Percentiles rank a stretch among this genome's conserved stretches.
phyloP scores from a whole-genome alignment of 1,140 invertebrate species.

The Laupala kohalensis region DNA sequence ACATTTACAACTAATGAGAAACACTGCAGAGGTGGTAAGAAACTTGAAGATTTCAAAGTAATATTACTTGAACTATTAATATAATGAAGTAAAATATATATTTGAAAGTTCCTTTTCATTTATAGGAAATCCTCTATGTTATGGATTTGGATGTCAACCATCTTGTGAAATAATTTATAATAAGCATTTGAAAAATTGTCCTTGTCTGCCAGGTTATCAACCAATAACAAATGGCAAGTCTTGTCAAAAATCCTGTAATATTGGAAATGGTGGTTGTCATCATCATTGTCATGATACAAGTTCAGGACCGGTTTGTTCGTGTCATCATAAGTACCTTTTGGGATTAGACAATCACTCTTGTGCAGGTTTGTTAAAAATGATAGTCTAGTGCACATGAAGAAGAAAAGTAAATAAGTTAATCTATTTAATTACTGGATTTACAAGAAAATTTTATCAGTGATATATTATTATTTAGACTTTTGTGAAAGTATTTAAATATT shows the following conservation, averaged over 20 bases:
- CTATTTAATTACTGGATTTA: too few relatives aligned
- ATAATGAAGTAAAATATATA: too few relatives aligned
- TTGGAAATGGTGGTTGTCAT: slow-evolving; percentile 16
- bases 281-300: slow-evolving; percentile 10
- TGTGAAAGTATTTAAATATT: slow-evolving; percentile 3
- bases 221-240: slow-evolving; percentile 1
- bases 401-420: not conserved
- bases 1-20: slow-evolving; percentile 19
- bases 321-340: slow-evolving; percentile 13
- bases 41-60: not conserved
- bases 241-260: slow-evolving; percentile 1
- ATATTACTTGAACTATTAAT: not conserved
- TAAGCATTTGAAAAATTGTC: not conserved
- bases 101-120: too few relatives aligned
- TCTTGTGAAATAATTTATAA: slow-evolving; percentile 4
- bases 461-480: not conserved
- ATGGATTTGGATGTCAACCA: slow-evolving; percentile 2
- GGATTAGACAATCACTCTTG: slow-evolving; percentile 9
- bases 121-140: slow-evolving; percentile 1
- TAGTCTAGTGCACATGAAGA: too few relatives aligned
- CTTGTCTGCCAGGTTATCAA: not conserved
- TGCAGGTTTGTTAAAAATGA: slow-evolving; percentile 5
- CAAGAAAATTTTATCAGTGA: not conserved
- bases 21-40: slow-evolving; percentile 9
- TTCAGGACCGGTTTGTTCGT: slow-evolving; percentile 8